Evolutionary conservation across 2,888 invertebrate genomes (phyloP), one percentile per base, ranked within the genome.

Genomic region (Ctena decussata): DNA sequence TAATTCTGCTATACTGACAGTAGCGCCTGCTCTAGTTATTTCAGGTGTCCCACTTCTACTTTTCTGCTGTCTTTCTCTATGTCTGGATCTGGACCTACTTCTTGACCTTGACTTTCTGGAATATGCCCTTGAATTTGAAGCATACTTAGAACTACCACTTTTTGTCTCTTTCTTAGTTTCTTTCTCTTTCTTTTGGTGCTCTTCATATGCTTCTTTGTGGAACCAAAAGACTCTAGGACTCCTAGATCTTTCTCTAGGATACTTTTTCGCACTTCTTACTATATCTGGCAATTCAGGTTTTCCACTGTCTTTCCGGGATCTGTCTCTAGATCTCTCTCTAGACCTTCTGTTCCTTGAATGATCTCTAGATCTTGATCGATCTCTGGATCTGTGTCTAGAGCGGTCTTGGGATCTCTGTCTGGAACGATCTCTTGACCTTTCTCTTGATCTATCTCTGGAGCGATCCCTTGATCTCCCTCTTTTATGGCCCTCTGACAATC

Each of bases 191-290:
- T 21, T 3, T 46, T 39, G n/a, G 1, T 6, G 11, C 18, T 75
- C 57, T 24, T 39, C 75, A 18, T 35, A 18, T 27, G 65, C 71
- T 53, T 85, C 65, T 30, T 60, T 80, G 37, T 85, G 85, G 53
- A 85, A 85, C 85, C 78, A 85, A 30, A 79, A 80, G 0, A 77
- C 82, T 35, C 35, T 65, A 18, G 65, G 65, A n/a, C n/a, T n/a
- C n/a, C n/a, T n/a, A 8, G 32, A 32, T 11, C 39, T 71, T 27
- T 85, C 39, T 0, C 73, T 77, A 60, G 35, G 35, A 3, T 57
- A 46, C 30, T 77, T 77, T 24, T 57, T 70, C 1, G 57, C 37
- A 79, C 76, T 79, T 53, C 53, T 32, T 18, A 46, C 73, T 15
- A 49, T 32, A 65, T 84, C 84, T 11, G 60, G 77, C n/a, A 70